These are phyloP conservation scores for Heliornis fulica DNA, from an alignment of 2,113 vertebrate species.

Conservation along the genomic window DNA sequence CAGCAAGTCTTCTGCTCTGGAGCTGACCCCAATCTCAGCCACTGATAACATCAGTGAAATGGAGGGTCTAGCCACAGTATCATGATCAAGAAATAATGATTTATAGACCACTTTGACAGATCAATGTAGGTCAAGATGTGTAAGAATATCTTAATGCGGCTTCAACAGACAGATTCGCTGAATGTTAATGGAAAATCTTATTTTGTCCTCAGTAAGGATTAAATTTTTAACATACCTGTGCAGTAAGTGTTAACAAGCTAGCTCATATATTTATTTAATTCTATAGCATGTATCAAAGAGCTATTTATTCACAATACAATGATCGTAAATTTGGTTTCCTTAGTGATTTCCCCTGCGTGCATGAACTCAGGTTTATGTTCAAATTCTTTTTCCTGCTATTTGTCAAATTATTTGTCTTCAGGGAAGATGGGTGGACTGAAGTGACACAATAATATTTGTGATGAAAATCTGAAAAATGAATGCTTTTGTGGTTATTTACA, in stretches of 20 bases:
- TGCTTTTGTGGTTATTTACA: conserved; percentile 25
- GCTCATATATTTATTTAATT: not conserved
- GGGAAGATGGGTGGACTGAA: not conserved
- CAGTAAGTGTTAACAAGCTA: not conserved
- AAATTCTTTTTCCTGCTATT: conserved; percentile 28
- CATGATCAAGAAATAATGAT: not conserved
- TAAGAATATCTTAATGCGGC: not conserved
- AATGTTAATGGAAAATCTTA: not conserved
- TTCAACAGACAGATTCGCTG: not conserved
- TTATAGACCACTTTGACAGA: not conserved
- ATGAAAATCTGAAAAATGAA: conserved; percentile 29
- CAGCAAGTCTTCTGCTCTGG: not conserved
- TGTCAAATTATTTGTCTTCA: conserved; percentile 42
- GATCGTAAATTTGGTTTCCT: conserved; percentile 35
- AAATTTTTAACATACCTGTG: not conserved
- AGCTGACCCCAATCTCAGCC: not conserved
- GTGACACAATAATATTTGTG: conserved; percentile 1
- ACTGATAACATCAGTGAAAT: not conserved
- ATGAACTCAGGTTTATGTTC: conserved; percentile 29
- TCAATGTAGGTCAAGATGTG: not conserved
- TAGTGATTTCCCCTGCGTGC: conserved; percentile 5
- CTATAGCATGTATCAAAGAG: not conserved
- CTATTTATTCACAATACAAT: not conserved
- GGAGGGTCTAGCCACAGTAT: not conserved
- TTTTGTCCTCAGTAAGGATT: not conserved